phyloP scores from a whole-genome alignment of 2,113 vertebrate genomes.

The Lagopus leucura region DNA sequence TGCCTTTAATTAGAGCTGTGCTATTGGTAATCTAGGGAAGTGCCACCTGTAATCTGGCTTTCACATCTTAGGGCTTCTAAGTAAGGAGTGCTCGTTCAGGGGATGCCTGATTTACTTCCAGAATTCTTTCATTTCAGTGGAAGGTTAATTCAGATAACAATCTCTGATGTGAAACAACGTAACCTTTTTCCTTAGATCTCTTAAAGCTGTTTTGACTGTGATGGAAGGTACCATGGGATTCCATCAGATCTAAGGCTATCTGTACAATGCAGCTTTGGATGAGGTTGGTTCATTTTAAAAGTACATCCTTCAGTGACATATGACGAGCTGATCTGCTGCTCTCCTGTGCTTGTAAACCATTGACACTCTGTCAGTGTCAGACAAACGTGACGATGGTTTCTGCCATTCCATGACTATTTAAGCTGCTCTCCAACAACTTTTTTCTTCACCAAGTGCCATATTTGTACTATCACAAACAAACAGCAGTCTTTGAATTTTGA shows the following conservation, averaged over 20 bases:
- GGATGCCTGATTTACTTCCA: background rate
- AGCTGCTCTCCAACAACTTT: background rate
- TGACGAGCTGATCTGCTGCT: background rate
- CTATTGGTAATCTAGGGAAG: background rate
- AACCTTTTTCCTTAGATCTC: background rate
- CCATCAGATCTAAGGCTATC: background rate
- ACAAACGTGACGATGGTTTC: background rate
- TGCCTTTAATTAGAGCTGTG: background rate
- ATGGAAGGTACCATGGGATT: too few species aligned
- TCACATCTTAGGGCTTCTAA: background rate
- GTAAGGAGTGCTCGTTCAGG: background rate
- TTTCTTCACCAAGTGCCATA: background rate
- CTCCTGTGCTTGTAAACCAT: background rate
- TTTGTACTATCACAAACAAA: background rate
- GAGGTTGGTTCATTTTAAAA: background rate
- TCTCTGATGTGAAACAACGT: background rate
- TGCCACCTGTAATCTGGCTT: background rate
- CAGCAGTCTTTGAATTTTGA: background rate
- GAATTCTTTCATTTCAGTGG: background rate
- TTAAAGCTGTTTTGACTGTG: background rate
- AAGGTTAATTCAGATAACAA: background rate
- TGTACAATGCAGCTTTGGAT: background rate
- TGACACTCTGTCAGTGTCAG: background rate
- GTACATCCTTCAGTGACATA: background rate
- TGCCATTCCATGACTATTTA: background rate